A percentile compares a stretch with the other conserved stretches of the same genome.
Conservation (phyloP, 2,797 vertebrate genomes). For the Parotocinclus haroldoi region DNA sequence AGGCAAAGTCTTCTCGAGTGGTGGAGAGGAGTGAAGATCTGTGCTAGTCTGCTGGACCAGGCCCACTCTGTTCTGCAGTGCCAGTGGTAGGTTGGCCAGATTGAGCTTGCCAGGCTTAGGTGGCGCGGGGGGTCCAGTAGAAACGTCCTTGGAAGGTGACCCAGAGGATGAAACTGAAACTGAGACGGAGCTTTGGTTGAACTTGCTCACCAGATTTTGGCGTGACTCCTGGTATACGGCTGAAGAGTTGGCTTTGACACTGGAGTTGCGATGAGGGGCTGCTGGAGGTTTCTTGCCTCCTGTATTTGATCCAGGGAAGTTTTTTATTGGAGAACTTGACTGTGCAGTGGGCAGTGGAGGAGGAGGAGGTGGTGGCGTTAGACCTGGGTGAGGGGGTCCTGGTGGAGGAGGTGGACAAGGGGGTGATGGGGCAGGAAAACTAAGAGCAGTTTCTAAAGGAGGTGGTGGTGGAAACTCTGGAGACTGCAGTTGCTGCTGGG, state of each 20-base stretch:
- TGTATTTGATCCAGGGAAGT: conserved; percentile 68
- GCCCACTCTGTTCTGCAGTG: conserved; percentile 74
- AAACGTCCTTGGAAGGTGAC: conserved; percentile 78
- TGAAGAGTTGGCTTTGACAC: conserved; percentile 74
- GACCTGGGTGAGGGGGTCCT: conserved; percentile 37
- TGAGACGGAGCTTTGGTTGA: conserved; percentile 69
- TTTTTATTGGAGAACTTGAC: conserved; percentile 68
- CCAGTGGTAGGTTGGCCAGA: conserved; percentile 78
- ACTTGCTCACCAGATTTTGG: conserved; percentile 86
- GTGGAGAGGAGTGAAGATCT: conserved; percentile 81
- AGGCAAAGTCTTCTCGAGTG: conserved; percentile 81
- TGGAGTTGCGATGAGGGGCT: conserved; percentile 88
- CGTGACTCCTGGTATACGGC: conserved; percentile 82
- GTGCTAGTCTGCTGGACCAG: conserved; percentile 69
- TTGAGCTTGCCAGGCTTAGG: conserved; percentile 93
- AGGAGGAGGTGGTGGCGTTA: conserved; percentile 55
- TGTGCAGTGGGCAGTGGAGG: conserved; percentile 70
- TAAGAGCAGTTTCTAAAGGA: conserved; percentile 78
- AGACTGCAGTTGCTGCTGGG: conserved; percentile 64
- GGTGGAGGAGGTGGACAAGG: conserved; percentile 57
- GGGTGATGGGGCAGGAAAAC: conserved; percentile 71
- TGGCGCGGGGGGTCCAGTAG: conserved; percentile 74
- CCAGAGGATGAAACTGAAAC: conserved; percentile 62
- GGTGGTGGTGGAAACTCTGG: conserved; percentile 89
- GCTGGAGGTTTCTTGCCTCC: conserved; percentile 86